Evolutionary conservation across 2,888 invertebrate genomes (phyloP), one percentile per base, ranked within the genome.

Genomic region (Mesodorylaimus sp.): DNA sequence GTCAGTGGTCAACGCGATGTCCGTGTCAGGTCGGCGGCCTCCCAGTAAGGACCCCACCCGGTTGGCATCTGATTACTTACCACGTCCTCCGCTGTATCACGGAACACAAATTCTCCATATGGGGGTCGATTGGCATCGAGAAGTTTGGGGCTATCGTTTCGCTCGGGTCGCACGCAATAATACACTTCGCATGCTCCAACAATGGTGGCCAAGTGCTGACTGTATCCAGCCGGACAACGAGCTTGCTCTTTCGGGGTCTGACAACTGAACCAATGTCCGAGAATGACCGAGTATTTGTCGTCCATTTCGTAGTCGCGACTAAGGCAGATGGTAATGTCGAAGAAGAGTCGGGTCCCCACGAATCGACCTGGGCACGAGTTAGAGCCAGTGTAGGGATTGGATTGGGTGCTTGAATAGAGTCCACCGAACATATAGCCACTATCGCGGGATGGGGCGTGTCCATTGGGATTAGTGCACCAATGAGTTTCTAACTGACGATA

Each of bases 361-460:
- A 19, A 46, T n/a, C n/a, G 10, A 39, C 32, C 36, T n/a, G 47
- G 47, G 36, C 47, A 46, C 5, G 7, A 3, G n/a, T 46, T 16
- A 26, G 3, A 5, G 3, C 19, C 29, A 19, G 37, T 46, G 36
- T 39, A 46, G 19, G 47, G 47, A 19, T 46, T 46, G 5, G 36
- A 19, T n/a, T 19, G 29, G 16, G 10, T 36, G 5, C 16, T 3
- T 5, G 47, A 39, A 23, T 46, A 46, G 19, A 19, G n/a, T 5
- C 47, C 47, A 23, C 47, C 47, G 21, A 46, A 46, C 7, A 37
- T 5, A 19, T 46, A 46, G 21, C 47, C 47, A 5, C n/a, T n/a
- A 10, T 46, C 3, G n/a, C n/a, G n/a, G n/a, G n/a, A n/a, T n/a
- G n/a, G n/a, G n/a, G n/a, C n/a, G n/a, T n/a, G n/a, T n/a, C n/a